Percentiles rank a stretch among this genome's conserved stretches.
These are phyloP conservation scores for Entomyzon cyanotis DNA, from an alignment of 2,113 vertebrate species.

Conservation along the genomic window DNA sequence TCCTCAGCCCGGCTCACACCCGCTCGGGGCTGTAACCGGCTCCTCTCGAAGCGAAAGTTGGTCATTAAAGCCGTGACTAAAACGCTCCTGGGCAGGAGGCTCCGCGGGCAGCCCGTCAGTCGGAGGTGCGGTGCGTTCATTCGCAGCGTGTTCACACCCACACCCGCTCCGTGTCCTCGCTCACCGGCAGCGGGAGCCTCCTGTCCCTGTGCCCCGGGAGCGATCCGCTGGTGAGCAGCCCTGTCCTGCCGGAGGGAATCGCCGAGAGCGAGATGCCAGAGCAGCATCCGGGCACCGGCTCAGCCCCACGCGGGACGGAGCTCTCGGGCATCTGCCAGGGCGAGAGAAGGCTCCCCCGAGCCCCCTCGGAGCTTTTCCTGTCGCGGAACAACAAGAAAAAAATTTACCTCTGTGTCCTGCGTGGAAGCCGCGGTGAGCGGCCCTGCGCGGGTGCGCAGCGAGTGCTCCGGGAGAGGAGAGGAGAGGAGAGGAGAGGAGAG, in stretches of 20 bases:
- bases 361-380: background rate
- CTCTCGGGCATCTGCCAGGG: background rate
- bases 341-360: background rate
- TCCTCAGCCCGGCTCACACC: background rate
- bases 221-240: background rate
- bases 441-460: too few relatives aligned
- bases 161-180: background rate
- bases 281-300: background rate
- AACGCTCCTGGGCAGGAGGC: background rate
- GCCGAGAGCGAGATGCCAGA: too few relatives aligned
- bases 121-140: accelerated
- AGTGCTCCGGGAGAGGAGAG: too few relatives aligned
- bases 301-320: background rate
- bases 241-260: background rate
- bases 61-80: background rate
- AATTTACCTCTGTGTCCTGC: accelerated
- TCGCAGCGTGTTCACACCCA: accelerated
- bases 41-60: background rate
- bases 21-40: background rate
- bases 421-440: background rate
- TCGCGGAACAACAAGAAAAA: accelerated
- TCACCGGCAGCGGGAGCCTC: background rate
- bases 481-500: too few relatives aligned
- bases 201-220: background rate
- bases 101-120: accelerated